Conservation (phyloP, 1,140 invertebrate genomes). For the Ostrea denselamellosa region DNA sequence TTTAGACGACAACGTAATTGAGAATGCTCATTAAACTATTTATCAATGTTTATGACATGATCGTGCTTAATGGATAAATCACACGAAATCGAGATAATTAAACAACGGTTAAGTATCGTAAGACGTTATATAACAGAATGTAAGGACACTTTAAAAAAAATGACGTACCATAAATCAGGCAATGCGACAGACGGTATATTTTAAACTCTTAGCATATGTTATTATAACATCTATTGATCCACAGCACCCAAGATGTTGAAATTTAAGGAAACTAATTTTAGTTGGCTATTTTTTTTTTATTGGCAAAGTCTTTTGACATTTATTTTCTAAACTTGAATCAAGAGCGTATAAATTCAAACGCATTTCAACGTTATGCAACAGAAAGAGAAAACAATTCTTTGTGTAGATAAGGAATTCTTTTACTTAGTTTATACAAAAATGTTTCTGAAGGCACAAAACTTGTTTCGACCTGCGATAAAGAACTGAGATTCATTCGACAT, state of each 20-base stretch:
- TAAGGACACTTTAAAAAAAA: too few relatives aligned
- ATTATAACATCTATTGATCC: too few relatives aligned
- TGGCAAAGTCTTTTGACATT: too few relatives aligned
- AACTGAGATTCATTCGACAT: constrained; percentile 14
- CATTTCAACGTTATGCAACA: neutral
- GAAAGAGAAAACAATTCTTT: constrained; percentile 27
- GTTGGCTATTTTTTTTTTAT: too few relatives aligned
- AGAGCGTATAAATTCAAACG: neutral
- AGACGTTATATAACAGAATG: too few relatives aligned
- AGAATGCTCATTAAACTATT: neutral
- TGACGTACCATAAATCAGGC: too few relatives aligned
- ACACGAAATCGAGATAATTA: too few relatives aligned
- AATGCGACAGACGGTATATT: too few relatives aligned
- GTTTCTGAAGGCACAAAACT: neutral
- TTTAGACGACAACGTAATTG: neutral
- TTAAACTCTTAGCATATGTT: too few relatives aligned
- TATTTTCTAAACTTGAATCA: neutral
- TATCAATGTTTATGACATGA: neutral
- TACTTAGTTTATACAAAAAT: neutral
- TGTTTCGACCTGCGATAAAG: neutral
- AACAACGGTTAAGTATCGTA: too few relatives aligned
- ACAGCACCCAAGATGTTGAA: too few relatives aligned
- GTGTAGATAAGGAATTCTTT: neutral
- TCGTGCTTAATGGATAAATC: neutral
- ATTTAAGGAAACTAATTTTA: too few relatives aligned